phyloP scores from a whole-genome alignment of 2,888 invertebrate species.

The Hylaea fasciaria region DNA sequence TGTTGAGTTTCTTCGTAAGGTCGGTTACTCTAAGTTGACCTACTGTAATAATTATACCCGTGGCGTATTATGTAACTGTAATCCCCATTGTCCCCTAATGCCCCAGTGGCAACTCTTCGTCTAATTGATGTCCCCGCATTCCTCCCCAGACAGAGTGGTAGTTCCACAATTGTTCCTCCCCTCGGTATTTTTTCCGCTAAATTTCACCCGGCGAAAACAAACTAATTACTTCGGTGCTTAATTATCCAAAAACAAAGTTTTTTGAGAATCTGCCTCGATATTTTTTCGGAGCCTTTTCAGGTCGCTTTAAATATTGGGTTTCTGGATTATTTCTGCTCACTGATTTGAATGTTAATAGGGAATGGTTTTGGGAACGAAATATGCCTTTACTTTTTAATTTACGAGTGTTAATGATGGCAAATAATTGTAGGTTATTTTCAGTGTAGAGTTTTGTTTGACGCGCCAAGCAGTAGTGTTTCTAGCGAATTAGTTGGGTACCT shows the following conservation, averaged over 20 bases:
- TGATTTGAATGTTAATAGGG: background rate
- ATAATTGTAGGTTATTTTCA: no score
- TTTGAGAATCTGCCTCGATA: constrained; percentile 4
- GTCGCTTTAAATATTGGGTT: constrained; percentile 15
- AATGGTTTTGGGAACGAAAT: no score
- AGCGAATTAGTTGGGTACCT: no score
- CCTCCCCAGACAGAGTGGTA: constrained; percentile 15
- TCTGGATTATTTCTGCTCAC: constrained; percentile 6
- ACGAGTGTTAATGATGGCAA: no score
- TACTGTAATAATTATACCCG: no score
- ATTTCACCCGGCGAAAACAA: constrained; percentile 30
- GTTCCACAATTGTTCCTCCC: constrained; percentile 4
- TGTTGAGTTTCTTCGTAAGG: no score
- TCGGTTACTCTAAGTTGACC: no score
- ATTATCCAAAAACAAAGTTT: constrained; percentile 24
- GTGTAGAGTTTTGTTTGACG: no score
- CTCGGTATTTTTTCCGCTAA: constrained; percentile 28
- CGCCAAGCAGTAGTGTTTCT: no score
- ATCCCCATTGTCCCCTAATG: constrained; percentile 4
- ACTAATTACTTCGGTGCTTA: constrained; percentile 31
- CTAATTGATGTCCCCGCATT: constrained; percentile 2
- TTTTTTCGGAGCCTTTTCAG: constrained; percentile 5
- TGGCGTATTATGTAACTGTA: background rate
- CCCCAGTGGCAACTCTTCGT: background rate
- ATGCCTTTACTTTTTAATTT: no score